Evolutionary conservation across 1,140 invertebrate genomes (phyloP).

Genomic region (Pseudomyrmex flavicornis): DNA sequence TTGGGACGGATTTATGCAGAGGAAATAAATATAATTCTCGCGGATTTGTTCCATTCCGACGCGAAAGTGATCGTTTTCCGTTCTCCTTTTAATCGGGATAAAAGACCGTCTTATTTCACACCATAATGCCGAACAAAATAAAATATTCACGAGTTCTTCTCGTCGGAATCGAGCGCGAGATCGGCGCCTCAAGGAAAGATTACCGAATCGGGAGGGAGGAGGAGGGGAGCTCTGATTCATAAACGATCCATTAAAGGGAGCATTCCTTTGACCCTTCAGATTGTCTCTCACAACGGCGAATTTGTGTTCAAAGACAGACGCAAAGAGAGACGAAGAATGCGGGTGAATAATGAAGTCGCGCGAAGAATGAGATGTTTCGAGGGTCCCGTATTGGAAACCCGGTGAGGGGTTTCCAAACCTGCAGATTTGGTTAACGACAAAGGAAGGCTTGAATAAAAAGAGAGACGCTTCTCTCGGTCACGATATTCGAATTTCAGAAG

Average conservation of each 20-base stretch:
- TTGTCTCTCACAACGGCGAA: conserved; percentile 2
- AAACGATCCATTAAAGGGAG: conserved; percentile 52
- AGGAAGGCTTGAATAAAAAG: conserved; percentile 40
- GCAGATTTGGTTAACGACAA: conserved; percentile 27
- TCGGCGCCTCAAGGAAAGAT: background rate
- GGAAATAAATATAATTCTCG: conserved; percentile 22
- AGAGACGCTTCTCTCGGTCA: background rate
- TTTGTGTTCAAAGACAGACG: conserved; percentile 51
- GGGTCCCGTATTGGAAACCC: conserved; percentile 64
- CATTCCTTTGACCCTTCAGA: conserved; percentile 22
- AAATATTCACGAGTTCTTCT: conserved; percentile 31
- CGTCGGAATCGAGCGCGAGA: background rate
- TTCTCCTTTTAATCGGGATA: conserved; percentile 19
- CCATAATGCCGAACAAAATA: conserved; percentile 18
- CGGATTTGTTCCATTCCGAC: background rate
- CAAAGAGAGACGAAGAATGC: conserved; percentile 48
- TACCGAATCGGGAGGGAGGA: background rate
- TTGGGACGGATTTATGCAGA: background rate
- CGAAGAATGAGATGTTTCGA: conserved; percentile 38
- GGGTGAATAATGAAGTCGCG: conserved; percentile 69
- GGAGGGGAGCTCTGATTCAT: conserved; percentile 7
- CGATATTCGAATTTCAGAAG: conserved; percentile 23
- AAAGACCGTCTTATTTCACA: conserved; percentile 24
- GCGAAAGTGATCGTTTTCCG: background rate
- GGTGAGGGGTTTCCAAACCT: background rate